Evolutionary conservation across 2,797 vertebrate species (phyloP).

Genomic region (Liparis tanakae): DNA sequence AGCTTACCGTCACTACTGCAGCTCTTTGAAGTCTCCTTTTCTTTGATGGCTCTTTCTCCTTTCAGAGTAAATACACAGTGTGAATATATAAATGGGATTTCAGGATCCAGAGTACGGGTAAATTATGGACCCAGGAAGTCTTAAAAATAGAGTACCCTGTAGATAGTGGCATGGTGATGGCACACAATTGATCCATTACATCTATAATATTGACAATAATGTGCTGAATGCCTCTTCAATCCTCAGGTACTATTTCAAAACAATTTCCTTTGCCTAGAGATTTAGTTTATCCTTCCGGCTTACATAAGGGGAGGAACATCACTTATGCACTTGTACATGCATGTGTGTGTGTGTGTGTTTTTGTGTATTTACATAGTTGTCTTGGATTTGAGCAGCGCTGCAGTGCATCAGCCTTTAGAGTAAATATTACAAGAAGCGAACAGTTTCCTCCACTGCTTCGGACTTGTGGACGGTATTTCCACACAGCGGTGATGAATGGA

Average conservation of each 20-base stretch:
- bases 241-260: not conserved
- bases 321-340: constrained; percentile 13
- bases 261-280: constrained; percentile 4
- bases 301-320: constrained; percentile 21
- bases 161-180: not conserved
- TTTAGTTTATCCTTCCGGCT: constrained; percentile 16
- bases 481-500: constrained; percentile 60
- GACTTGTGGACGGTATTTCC: constrained; percentile 49
- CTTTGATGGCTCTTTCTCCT: not conserved
- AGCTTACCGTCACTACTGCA: not conserved
- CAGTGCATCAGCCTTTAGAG: constrained; percentile 33
- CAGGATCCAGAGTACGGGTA: not conserved
- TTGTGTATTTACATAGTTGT: constrained; percentile 45
- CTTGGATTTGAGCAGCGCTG: constrained; percentile 29
- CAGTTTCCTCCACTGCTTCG: constrained; percentile 32
- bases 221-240: not conserved
- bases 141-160: not conserved
- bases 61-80: not conserved
- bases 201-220: constrained; percentile 13
- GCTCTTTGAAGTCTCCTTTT: not conserved
- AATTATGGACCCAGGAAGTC: not conserved
- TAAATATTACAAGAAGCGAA: constrained; percentile 47
- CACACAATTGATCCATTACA: not conserved
- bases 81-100: not conserved
- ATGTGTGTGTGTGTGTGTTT: constrained; percentile 34